A percentile compares a stretch with the other conserved stretches of the same genome.
Conservation (phyloP, 2,888 invertebrate genomes). For the Taenaris catops region DNA sequence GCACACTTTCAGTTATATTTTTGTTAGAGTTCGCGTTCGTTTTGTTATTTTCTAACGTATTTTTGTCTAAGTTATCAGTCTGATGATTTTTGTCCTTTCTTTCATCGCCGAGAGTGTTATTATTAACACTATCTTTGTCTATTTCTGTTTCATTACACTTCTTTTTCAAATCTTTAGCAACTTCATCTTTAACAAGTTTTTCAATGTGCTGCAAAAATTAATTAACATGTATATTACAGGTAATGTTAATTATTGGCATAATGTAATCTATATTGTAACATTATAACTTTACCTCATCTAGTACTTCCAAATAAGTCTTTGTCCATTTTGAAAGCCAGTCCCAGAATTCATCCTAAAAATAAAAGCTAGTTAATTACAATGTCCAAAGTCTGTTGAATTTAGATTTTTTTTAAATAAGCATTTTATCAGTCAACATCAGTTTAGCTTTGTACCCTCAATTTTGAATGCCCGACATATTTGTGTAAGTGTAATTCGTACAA, state of each 20-base stretch:
- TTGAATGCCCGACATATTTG: too few species aligned
- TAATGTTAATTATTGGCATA: neutral
- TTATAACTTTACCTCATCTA: constrained; percentile 20
- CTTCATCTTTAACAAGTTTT: constrained; percentile 21
- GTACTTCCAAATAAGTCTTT: constrained; percentile 18
- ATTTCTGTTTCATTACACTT: neutral
- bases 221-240: neutral
- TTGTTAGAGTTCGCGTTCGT: neutral
- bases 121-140: neutral
- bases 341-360: constrained; percentile 26
- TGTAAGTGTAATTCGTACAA: too few species aligned
- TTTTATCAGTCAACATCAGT: too few species aligned
- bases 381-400: too few species aligned
- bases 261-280: neutral
- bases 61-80: neutral
- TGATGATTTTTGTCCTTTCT: neutral
- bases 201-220: constrained; percentile 15
- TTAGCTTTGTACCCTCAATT: too few species aligned
- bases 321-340: constrained; percentile 28
- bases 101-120: too few species aligned
- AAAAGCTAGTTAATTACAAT: too few species aligned
- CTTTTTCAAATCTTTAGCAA: constrained; percentile 16
- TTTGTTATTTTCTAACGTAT: neutral
- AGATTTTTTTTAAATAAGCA: too few species aligned
- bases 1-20: too few species aligned